Base-by-base conservation (phyloP, 2,113 vertebrate genomes). In the Felis catus region DNA sequence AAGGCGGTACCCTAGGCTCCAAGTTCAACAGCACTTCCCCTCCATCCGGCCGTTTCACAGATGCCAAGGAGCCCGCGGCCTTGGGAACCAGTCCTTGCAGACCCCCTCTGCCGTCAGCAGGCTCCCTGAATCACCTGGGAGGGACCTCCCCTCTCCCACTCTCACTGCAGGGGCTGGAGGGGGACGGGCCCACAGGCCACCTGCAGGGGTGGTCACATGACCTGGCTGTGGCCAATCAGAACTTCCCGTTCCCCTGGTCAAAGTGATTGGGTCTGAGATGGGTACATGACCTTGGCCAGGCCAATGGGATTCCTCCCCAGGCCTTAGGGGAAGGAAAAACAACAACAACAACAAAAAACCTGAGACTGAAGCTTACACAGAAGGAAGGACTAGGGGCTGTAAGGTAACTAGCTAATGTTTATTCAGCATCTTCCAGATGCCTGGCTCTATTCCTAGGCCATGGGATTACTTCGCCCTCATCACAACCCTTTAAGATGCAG, bases 101-200 rank as follows among this genome's bases (percentile, higher is more conserved):
- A 5, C 7, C 21, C 29, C 1, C 15, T 6, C 11, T 7, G 29
- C 21, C 19, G 1, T 10, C 61, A 0, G 27, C 76, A 29, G 11
- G n/a, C 39, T 5, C 53, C 15, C 51, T 1, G 1, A 45, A 29
- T n/a, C 63, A 45, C 45, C 73, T 12, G 21, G 25, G 21, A 61
- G 36, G 76, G 21, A 14, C 21, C 58, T 61, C 58, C 58, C 61
- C 1, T 5, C 21, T 45, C 55, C 12, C 48, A 16, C 39, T 8
- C 51, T 9, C 76, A 25, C 29, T 15, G 27, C 78, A 68, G 29
- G 18, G 45, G 27, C 3, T 23, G n/a, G 21, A 7, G 2, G 0
- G 1, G 10, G 41, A 5, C 80, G 4, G 80, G 3, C 68, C 33
- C 25, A 0, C 2, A 14, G 25, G 1, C 36, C 9, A 0, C 1